Percentiles rank a stretch among this genome's conserved stretches.
Conservation (phyloP, 2,113 vertebrate species). For the Orientallactaga bullata region DNA sequence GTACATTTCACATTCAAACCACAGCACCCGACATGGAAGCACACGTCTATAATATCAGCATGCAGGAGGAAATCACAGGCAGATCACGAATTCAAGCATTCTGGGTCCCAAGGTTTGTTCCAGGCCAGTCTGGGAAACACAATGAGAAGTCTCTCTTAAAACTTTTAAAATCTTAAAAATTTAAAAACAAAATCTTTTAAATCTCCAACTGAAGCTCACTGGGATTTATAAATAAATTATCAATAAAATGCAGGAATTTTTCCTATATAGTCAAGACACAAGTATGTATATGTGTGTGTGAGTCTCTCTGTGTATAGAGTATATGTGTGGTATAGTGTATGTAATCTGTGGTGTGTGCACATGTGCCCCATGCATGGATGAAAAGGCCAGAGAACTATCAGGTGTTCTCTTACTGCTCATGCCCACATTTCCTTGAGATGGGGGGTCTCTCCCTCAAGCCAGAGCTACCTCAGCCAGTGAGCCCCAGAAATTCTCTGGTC, state of each 20-base stretch:
- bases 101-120: neutral
- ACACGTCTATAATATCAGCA: neutral
- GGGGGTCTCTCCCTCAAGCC: too few relatives aligned
- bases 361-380: too few relatives aligned
- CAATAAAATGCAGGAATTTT: neutral
- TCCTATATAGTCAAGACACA: neutral
- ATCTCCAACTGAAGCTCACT: neutral
- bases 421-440: too few relatives aligned
- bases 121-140: neutral
- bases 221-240: neutral
- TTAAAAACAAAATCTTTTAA: neutral
- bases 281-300: too few relatives aligned
- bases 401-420: too few relatives aligned
- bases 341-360: too few relatives aligned
- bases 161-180: neutral
- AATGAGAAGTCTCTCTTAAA: neutral
- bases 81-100: neutral
- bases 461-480: too few relatives aligned
- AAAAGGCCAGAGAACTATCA: too few relatives aligned
- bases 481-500: too few relatives aligned
- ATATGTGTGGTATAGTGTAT: too few relatives aligned
- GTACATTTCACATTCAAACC: neutral
- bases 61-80: neutral
- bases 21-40: too few relatives aligned
- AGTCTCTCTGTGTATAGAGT: too few relatives aligned